Percentiles rank a stretch among this genome's conserved stretches.
Conservation (phyloP, 53 echinoderm and acorn worm genomes). For the Mesocentrotus franciscanus region DNA sequence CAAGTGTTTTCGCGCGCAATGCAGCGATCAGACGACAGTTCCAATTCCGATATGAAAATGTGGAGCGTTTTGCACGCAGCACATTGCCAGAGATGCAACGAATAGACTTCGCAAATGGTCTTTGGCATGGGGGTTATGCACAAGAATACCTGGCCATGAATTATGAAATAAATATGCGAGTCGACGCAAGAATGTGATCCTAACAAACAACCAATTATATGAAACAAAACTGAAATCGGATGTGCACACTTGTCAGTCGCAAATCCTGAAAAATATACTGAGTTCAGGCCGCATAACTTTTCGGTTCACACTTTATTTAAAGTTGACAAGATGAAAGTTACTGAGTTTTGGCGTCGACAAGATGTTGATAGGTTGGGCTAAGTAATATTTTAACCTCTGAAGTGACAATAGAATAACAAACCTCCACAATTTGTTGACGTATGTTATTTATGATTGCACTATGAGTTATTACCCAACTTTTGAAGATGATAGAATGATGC, state of each 20-base stretch:
- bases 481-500: neutral
- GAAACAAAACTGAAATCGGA: slow-evolving; percentile 36
- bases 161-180: slow-evolving; percentile 10
- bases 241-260: slow-evolving; percentile 23
- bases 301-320: slow-evolving; percentile 32
- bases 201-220: slow-evolving; percentile 41
- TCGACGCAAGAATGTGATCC: slow-evolving; percentile 14
- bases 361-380: slow-evolving; percentile 29
- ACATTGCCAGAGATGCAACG: neutral
- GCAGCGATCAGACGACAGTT: slow-evolving; percentile 23
- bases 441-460: neutral
- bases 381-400: slow-evolving; percentile 41
- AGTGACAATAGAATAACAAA: slow-evolving; percentile 31
- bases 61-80: neutral
- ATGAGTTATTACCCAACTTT: slow-evolving; percentile 5
- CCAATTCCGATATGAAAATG: neutral
- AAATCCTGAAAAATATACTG: neutral
- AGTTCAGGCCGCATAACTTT: slow-evolving; percentile 32
- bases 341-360: slow-evolving; percentile 8
- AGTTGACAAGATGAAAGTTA: slow-evolving; percentile 28
- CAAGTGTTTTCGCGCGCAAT: slow-evolving; percentile 60
- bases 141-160: neutral
- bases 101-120: neutral
- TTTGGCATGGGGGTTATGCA: neutral
- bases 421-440: slow-evolving; percentile 6